Evolutionary conservation across 2,888 invertebrate genomes (phyloP).

Genomic region (Coelopa pilipes): DNA sequence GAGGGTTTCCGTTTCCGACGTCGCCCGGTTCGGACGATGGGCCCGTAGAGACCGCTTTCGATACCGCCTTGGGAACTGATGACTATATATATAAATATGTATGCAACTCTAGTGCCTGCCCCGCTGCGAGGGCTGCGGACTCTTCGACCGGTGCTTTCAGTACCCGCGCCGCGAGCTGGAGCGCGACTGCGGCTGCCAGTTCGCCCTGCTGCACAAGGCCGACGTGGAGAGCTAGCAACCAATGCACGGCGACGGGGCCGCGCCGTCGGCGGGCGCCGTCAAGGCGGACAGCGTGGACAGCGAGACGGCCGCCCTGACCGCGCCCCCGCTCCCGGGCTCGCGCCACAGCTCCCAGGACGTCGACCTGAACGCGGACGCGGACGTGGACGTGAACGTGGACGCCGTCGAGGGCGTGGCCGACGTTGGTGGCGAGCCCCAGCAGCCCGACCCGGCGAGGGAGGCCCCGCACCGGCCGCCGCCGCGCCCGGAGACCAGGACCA

Average conservation of each 20-base stretch:
- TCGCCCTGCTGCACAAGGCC: slow-evolving; percentile 87
- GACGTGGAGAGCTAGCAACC: slow-evolving; percentile 75
- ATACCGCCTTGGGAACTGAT: not conserved
- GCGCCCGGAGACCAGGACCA: slow-evolving; percentile 38
- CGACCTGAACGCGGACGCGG: not conserved
- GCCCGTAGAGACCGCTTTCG: not conserved
- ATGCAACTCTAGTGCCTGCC: slow-evolving; percentile 66
- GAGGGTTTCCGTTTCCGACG: not conserved
- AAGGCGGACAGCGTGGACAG: slow-evolving; percentile 56
- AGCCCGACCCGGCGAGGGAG: slow-evolving; percentile 36
- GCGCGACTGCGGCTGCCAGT: slow-evolving; percentile 90
- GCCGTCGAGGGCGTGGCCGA: slow-evolving; percentile 20
- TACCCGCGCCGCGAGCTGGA: slow-evolving; percentile 78
- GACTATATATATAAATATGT: slow-evolving; percentile 6
- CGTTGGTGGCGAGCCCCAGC: slow-evolving; percentile 39
- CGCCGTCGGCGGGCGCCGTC: slow-evolving; percentile 56
- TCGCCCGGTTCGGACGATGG: no score
- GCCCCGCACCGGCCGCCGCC: slow-evolving; percentile 36
- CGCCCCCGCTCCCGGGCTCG: slow-evolving; percentile 43
- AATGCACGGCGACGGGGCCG: slow-evolving; percentile 57
- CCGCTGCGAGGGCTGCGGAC: slow-evolving; percentile 84
- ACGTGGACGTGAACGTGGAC: not conserved
- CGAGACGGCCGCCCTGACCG: slow-evolving; percentile 49
- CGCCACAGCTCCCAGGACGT: not conserved
- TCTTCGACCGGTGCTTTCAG: slow-evolving; percentile 90